These are phyloP conservation scores for Tortricodes alternella DNA, from an alignment of 2,888 invertebrate genomes.

Conservation along the genomic window DNA sequence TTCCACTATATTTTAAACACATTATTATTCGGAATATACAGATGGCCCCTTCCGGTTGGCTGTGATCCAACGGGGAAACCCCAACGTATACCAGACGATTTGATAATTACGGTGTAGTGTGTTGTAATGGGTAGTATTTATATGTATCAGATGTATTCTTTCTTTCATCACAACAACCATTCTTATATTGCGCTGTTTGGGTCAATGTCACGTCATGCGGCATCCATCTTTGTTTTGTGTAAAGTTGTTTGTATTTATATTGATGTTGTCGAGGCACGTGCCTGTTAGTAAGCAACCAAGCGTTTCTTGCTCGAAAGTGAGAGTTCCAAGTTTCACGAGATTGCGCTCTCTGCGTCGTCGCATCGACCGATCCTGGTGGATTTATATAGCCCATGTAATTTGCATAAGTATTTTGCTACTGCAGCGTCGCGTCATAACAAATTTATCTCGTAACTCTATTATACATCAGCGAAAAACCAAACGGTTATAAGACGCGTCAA, in stretches of 20 bases:
- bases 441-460: constrained; percentile 5
- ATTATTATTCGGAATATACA: constrained; percentile 73
- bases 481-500: too few species aligned
- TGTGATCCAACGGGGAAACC: constrained; percentile 75
- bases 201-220: constrained; percentile 61
- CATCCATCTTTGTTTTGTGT: constrained; percentile 55
- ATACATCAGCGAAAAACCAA: neutral
- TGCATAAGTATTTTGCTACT: constrained; percentile 32
- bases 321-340: constrained; percentile 70
- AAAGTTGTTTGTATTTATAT: constrained; percentile 54
- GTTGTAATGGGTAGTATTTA: constrained; percentile 56
- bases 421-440: constrained; percentile 11
- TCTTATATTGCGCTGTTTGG: constrained; percentile 33
- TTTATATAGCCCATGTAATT: constrained; percentile 43
- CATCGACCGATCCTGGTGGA: constrained; percentile 51
- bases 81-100: constrained; percentile 76
- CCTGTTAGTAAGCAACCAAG: constrained; percentile 48
- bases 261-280: constrained; percentile 54
- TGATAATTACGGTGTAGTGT: constrained; percentile 71
- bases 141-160: constrained; percentile 36
- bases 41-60: constrained; percentile 76
- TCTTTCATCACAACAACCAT: constrained; percentile 21
- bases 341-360: constrained; percentile 53
- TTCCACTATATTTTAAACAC: constrained; percentile 27
- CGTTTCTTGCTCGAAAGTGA: constrained; percentile 73